Base-by-base conservation (phyloP, 2,888 invertebrate genomes). In the Athalia cordata region DNA sequence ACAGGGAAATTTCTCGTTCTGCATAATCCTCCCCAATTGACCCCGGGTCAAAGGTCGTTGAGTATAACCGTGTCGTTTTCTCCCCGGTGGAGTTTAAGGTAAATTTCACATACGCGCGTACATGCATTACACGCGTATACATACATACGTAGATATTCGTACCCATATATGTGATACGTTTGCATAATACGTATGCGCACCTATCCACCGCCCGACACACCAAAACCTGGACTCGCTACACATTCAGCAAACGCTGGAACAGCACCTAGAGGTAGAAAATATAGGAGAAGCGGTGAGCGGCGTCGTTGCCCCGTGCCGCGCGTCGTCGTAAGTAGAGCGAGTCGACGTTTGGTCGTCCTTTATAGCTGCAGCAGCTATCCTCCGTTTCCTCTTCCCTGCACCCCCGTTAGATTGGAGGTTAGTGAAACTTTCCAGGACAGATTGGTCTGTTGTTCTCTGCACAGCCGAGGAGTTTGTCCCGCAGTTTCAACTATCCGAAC, bases 371-470 rank as follows among this genome's bases (percentile, higher is more conserved):
- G 29, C 29, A 29, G 29, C 29, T 29, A 29, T 29, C 29, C 29
- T 29, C 29, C 29, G 29, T 29, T 29, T 29, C 29, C 29, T 2
- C 29, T 29, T 29, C 29, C 29, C 29, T 29, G 29, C 29, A 29
- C 5, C n/a, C 11, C 5, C n/a, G 57, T n/a, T 72, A 47, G 72
- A 72, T 72, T 59, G 72, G 72, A 59, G 47, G 57, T 59, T 59
- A 47, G 72, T 59, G 72, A 72, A 72, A 72, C 72, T 72, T 72
- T 72, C 45, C 57, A 57, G 59, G 72, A 59, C 72, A 72, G 72
- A 72, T 72, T 72, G 72, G 72, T 72, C 59, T 72, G 72, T 72
- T 72, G 72, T 72, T 72, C 72, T 72, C 72, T 29, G 29, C 29
- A 6, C 7, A 72, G 47, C 72, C 55, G 29, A 29, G 45, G 72